These are phyloP conservation scores for Gasterosteus aculeatus DNA, from an alignment of 2,113 vertebrate species.

Conservation along the genomic window DNA sequence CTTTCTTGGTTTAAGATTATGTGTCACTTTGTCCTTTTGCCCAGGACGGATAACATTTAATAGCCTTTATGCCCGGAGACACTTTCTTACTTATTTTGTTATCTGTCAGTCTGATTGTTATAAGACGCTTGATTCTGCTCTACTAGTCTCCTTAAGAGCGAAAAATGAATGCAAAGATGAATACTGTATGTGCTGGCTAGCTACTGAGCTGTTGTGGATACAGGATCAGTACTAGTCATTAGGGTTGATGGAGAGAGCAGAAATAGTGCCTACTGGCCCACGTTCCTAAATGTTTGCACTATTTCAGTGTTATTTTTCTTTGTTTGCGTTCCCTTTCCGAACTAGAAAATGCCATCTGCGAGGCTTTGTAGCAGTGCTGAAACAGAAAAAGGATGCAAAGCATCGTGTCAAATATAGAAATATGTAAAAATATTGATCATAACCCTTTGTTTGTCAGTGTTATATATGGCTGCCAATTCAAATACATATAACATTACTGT, in stretches of 20 bases:
- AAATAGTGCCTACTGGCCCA: conserved; percentile 42
- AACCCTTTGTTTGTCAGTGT: not conserved
- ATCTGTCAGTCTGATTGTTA: not conserved
- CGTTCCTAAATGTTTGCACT: conserved; percentile 55
- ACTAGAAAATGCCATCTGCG: conserved; percentile 27
- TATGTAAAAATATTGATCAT: not conserved
- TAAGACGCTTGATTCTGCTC: not conserved
- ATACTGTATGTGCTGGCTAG: not conserved
- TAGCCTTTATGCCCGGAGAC: not conserved
- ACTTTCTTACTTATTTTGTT: not conserved
- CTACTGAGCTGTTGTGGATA: conserved; percentile 5
- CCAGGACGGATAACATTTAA: not conserved
- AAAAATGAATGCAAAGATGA: conserved; percentile 12
- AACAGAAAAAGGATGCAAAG: conserved; percentile 11
- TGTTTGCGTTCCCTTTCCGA: conserved; percentile 38
- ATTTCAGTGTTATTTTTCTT: conserved; percentile 51
- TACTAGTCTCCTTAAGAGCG: conserved; percentile 12
- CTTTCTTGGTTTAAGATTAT: not conserved
- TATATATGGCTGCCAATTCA: not conserved
- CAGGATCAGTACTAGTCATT: conserved; percentile 34
- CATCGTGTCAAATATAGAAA: not conserved
- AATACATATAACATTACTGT: not conserved
- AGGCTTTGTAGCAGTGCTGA: conserved; percentile 11
- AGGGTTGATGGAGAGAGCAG: conserved; percentile 43
- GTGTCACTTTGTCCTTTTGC: conserved; percentile 5